Percentiles rank a stretch among this genome's conserved stretches.
These are phyloP conservation scores for Mycalesis mineus DNA, from an alignment of 2,888 invertebrate genomes.

Conservation along the genomic window DNA sequence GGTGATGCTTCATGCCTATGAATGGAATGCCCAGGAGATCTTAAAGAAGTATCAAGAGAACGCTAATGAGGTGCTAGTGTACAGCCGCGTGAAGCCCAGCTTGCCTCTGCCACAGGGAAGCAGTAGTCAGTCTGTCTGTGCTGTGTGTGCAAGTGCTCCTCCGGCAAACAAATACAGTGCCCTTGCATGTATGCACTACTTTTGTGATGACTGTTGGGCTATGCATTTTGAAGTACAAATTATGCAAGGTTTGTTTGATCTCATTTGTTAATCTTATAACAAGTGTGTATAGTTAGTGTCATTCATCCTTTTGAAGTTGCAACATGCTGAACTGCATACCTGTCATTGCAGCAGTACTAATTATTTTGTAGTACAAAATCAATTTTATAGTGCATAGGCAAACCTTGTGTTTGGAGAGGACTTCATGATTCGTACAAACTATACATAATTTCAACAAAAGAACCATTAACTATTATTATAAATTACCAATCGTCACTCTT, in stretches of 20 bases:
- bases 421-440: too few relatives aligned
- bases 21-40: slow-evolving; percentile 92
- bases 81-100: slow-evolving; percentile 67
- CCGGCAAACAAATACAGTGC: slow-evolving; percentile 85
- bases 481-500: too few relatives aligned
- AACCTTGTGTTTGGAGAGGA: too few relatives aligned
- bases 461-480: too few relatives aligned
- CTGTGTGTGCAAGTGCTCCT: slow-evolving; percentile 86
- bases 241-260: slow-evolving; percentile 81
- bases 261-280: neutral
- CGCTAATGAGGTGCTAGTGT: slow-evolving; percentile 80
- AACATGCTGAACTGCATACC: too few relatives aligned
- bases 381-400: too few relatives aligned
- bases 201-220: slow-evolving; percentile 98
- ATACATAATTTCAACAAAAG: too few relatives aligned
- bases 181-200: slow-evolving; percentile 93
- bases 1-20: slow-evolving; percentile 91
- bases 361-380: too few relatives aligned
- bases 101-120: slow-evolving; percentile 48
- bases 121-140: slow-evolving; percentile 77
- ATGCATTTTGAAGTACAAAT: slow-evolving; percentile 98
- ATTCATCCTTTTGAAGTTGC: too few relatives aligned
- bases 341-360: too few relatives aligned
- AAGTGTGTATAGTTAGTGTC: too few relatives aligned
- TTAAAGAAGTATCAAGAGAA: slow-evolving; percentile 89